phyloP scores from a whole-genome alignment of 2,888 invertebrate species.

The Volucella inanis region DNA sequence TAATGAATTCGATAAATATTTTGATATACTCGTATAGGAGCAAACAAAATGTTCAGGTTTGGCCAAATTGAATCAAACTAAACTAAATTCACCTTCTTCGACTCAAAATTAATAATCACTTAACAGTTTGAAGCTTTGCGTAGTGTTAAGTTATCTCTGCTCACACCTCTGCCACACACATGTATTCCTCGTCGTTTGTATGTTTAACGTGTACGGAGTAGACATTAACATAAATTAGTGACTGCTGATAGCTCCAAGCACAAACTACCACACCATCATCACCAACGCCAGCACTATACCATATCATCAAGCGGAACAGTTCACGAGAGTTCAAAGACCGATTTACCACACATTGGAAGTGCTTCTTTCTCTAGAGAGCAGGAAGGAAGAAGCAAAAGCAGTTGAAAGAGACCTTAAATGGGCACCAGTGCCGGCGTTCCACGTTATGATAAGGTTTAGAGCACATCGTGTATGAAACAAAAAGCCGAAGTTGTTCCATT shows the following conservation, averaged over 20 bases:
- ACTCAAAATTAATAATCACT: constrained; percentile 54
- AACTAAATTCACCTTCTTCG: constrained; percentile 19
- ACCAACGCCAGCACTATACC: constrained; percentile 6
- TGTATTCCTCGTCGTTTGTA: not conserved
- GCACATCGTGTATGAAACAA: not conserved
- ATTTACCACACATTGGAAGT: constrained; percentile 38
- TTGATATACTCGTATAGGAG: constrained; percentile 30
- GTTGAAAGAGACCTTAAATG: not conserved
- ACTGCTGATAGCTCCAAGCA: constrained; percentile 29
- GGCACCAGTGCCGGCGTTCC: too few species aligned
- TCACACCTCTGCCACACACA: constrained; percentile 1
- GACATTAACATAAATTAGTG: constrained; percentile 59
- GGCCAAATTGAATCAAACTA: not conserved
- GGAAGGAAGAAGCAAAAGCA: not conserved
- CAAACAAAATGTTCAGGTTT: constrained; percentile 18
- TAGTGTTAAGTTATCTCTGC: constrained; percentile 34
- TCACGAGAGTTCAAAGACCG: constrained; percentile 63
- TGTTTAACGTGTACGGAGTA: constrained; percentile 22
- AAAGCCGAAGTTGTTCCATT: constrained; percentile 42
- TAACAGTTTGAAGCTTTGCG: constrained; percentile 30
- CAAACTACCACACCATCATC: constrained; percentile 9
- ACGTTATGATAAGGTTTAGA: not conserved
- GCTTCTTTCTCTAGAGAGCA: constrained; percentile 11
- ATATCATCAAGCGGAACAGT: constrained; percentile 4
- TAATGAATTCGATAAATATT: constrained; percentile 59